These are phyloP conservation scores for Platycheirus rosarum DNA, from an alignment of 2,888 invertebrate species.

Conservation along the genomic window DNA sequence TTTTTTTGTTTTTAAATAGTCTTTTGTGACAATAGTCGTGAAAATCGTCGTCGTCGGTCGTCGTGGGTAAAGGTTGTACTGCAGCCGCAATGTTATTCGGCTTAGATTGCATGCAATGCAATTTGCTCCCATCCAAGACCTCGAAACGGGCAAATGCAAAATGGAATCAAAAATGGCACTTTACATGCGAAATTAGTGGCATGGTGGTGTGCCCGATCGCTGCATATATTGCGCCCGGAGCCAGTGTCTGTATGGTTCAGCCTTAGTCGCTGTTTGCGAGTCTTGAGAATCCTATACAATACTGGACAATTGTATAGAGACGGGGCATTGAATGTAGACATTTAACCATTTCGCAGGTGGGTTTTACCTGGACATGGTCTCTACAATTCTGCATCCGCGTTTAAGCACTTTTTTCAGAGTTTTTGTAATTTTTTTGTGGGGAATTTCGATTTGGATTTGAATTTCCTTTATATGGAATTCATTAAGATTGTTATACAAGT, in stretches of 20 bases:
- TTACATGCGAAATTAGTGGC: constrained; percentile 74
- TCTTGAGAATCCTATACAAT: constrained; percentile 42
- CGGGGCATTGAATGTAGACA: constrained; percentile 50
- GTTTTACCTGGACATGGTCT: constrained; percentile 40
- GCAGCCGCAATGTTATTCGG: constrained; percentile 35
- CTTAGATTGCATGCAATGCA: constrained; percentile 69
- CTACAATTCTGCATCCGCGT: constrained; percentile 51
- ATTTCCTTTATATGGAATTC: constrained; percentile 74
- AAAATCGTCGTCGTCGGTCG: constrained; percentile 44
- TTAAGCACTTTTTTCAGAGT: constrained; percentile 37
- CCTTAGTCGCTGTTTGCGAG: constrained; percentile 45
- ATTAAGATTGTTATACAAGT: constrained; percentile 72
- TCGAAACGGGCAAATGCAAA: constrained; percentile 62
- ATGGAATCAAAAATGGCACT: constrained; percentile 73
- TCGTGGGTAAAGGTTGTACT: constrained; percentile 21
- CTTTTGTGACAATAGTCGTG: constrained; percentile 64
- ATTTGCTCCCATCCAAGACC: constrained; percentile 70
- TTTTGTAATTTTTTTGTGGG: constrained; percentile 4
- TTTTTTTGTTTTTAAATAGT: constrained; percentile 25
- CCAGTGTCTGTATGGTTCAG: constrained; percentile 12
- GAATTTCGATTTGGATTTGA: constrained; percentile 69
- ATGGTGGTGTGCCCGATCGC: constrained; percentile 61
- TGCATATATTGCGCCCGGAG: constrained; percentile 40
- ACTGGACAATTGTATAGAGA: constrained; percentile 36
- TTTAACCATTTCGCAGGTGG: constrained; percentile 63